Percentiles rank a stretch among this genome's conserved stretches.
Evolutionary conservation across 2,888 invertebrate species (phyloP).

Genomic region (Drosophila siamana): DNA sequence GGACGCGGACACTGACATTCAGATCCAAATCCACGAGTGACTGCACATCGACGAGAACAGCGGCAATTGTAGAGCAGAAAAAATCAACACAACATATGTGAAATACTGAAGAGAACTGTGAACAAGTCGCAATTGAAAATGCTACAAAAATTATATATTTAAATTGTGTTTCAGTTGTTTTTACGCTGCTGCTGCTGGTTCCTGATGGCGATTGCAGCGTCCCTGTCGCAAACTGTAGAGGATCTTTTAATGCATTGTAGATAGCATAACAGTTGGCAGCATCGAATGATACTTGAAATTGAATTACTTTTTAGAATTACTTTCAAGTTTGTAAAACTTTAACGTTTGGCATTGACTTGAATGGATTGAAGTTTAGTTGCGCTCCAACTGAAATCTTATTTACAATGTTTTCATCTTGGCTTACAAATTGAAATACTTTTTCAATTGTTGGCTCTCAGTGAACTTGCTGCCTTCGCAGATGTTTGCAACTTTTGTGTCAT

Average conservation of each 20-base stretch:
- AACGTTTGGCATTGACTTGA: slow-evolving; percentile 29
- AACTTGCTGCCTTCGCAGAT: slow-evolving; percentile 26
- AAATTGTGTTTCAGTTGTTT: slow-evolving; percentile 2
- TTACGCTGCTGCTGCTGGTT: no score
- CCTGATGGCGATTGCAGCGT: no score
- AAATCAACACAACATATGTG: background rate
- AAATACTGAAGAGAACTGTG: slow-evolving; percentile 7
- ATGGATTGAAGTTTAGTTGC: slow-evolving; percentile 48
- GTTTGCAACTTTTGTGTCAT: slow-evolving; percentile 36
- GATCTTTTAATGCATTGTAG: slow-evolving; percentile 13
- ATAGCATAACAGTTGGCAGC: slow-evolving; percentile 19
- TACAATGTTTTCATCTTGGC: slow-evolving; percentile 59
- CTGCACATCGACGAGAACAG: background rate
- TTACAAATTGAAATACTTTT: slow-evolving; percentile 70
- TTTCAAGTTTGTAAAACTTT: slow-evolving; percentile 27
- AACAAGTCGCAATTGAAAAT: slow-evolving; percentile 4
- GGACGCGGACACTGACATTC: no score
- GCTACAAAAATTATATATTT: slow-evolving; percentile 17
- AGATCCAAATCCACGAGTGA: no score
- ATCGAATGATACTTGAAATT: slow-evolving; percentile 33
- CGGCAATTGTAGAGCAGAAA: background rate
- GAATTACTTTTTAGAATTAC: slow-evolving; percentile 38
- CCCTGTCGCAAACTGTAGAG: background rate
- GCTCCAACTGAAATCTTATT: slow-evolving; percentile 45
- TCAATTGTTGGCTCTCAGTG: slow-evolving; percentile 34